These are phyloP conservation scores for Spilogale gracilis DNA, from an alignment of 2,113 vertebrate species.

Conservation along the genomic window DNA sequence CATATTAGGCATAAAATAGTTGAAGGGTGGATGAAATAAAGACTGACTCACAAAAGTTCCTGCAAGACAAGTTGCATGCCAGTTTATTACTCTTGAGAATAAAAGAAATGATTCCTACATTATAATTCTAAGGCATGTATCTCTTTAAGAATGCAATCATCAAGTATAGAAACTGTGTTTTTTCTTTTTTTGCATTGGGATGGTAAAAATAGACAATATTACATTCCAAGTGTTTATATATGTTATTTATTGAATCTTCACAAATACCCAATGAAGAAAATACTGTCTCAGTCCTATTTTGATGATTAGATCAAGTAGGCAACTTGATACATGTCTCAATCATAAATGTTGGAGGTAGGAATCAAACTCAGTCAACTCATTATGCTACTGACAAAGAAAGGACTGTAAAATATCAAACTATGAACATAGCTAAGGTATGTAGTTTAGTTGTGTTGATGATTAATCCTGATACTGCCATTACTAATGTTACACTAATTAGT, in stretches of 20 bases:
- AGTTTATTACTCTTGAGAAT: slow-evolving; percentile 20
- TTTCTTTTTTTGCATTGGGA: not conserved
- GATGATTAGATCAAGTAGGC: not conserved
- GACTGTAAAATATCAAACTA: not conserved
- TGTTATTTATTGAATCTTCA: slow-evolving; percentile 37
- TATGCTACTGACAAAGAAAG: not conserved
- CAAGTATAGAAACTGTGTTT: not conserved
- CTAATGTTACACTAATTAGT: not conserved
- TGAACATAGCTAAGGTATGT: not conserved
- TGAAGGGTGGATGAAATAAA: slow-evolving; percentile 35
- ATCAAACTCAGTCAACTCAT: not conserved
- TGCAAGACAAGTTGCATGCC: slow-evolving; percentile 24
- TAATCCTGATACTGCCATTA: not conserved
- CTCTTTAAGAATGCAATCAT: slow-evolving; percentile 41
- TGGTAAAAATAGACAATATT: not conserved
- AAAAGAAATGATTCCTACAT: not conserved
- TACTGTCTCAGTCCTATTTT: not conserved
- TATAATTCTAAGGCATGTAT: not conserved
- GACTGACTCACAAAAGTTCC: slow-evolving; percentile 9
- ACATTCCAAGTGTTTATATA: not conserved
- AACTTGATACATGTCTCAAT: not conserved
- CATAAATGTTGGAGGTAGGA: not conserved
- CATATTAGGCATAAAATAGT: slow-evolving; percentile 26
- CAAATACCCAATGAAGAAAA: slow-evolving; percentile 21
- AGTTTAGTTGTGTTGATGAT: not conserved